phyloP scores from a whole-genome alignment of 2,113 vertebrate species.

The Sinocyclocheilus maitianheensis region DNA sequence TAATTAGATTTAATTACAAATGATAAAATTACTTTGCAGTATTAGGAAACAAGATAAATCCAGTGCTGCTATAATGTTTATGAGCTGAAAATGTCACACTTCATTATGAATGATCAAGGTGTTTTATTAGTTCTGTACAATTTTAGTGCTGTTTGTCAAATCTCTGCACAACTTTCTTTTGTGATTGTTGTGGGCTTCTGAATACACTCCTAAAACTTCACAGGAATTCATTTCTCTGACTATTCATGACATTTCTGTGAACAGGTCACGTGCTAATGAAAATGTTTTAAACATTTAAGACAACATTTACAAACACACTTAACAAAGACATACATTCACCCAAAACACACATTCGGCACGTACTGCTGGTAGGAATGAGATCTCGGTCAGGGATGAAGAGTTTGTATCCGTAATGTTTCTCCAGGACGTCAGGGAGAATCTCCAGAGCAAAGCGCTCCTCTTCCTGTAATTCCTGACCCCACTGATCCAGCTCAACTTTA shows the following conservation, averaged over 20 bases:
- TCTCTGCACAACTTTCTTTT: neutral
- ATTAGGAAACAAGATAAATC: slow-evolving; percentile 28
- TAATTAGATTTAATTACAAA: slow-evolving; percentile 28
- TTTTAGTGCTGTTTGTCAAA: neutral
- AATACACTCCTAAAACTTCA: neutral
- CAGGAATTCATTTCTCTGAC: neutral
- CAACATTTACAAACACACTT: slow-evolving; percentile 19
- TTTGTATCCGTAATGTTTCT: slow-evolving; percentile 98
- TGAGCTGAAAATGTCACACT: slow-evolving; percentile 23
- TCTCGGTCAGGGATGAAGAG: slow-evolving; percentile 98
- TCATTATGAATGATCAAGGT: slow-evolving; percentile 3
- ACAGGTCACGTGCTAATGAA: neutral
- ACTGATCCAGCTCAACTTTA: slow-evolving; percentile 98
- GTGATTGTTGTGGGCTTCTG: neutral
- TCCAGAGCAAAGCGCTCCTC: slow-evolving; percentile 98
- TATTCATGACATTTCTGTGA: neutral
- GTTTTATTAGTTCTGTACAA: slow-evolving; percentile 28
- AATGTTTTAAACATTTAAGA: slow-evolving; percentile 5
- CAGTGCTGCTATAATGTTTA: slow-evolving; percentile 3
- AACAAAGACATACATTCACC: slow-evolving; percentile 38
- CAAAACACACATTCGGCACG: slow-evolving; percentile 65
- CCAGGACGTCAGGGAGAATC: slow-evolving; percentile 96
- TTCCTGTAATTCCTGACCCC: slow-evolving; percentile 96
- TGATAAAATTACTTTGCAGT: slow-evolving; percentile 11
- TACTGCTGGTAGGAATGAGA: slow-evolving; percentile 99